Base-by-base conservation (phyloP, 2,888 invertebrate species). In the Norana najaformis region DNA sequence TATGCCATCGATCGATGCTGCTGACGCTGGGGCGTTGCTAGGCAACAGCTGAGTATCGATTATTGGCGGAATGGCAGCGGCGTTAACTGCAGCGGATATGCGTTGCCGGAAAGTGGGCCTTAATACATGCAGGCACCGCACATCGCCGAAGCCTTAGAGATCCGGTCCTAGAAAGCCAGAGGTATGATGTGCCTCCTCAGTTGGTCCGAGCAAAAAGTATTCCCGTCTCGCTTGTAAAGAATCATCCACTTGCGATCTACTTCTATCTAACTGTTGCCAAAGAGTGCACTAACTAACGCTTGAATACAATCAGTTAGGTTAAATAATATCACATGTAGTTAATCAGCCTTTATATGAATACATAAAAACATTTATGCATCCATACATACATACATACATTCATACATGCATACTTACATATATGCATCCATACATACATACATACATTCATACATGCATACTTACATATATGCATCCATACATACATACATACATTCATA, bases 21-120 rank as follows among this genome's bases (percentile, higher is more conserved):
- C 69, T 69, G 69, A 69, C 69, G 69, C 69, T 69, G n/a, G 69
- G 69, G 69, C 69, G 69, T 69, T 69, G 69, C 69, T n/a, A 69
- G 69, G 69, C 69, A 69, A 69, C 69, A n/a, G 69, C 69, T n/a
- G 30, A 6, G 69, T 69, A 69, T 69, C 69, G 69, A 69, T 69
- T 69, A 69, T n/a, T 69, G 69, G 30, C 69, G 14, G 69, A 69
- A 69, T 69, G 69, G 30, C 69, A 3, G 69, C 69, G 11, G 69
- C 69, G 69, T 13, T 69, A 69, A 69, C 69, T 69, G 69, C 69
- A n/a, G 30, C 1, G 69, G 69, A 69, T n/a, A 6, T 16, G 69
- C 30, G 69, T 69, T 30, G 69, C 69, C n/a, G 69, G 69, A 13
- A 69, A 30, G n/a, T n/a, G 69, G n/a, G 69, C 30, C 30, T n/a